Evolutionary conservation across 2,797 vertebrate genomes (phyloP).

Genomic region (Enteromius fasciolatus): DNA sequence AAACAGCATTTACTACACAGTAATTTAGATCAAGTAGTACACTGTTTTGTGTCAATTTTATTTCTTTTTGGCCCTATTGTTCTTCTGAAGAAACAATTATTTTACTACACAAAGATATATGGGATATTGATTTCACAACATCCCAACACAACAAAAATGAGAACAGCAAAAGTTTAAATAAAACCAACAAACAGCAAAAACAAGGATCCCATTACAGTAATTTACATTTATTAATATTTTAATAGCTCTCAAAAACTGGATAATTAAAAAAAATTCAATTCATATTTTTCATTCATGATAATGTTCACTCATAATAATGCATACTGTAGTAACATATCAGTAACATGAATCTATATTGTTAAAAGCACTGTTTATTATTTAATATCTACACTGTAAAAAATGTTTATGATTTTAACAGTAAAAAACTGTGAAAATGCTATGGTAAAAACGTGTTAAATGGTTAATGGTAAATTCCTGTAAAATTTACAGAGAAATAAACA

Average conservation of each 20-base stretch:
- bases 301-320: neutral
- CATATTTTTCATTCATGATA: neutral
- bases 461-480: too few species aligned
- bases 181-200: neutral
- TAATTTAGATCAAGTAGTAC: neutral
- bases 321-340: too few species aligned
- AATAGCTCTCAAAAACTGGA: neutral
- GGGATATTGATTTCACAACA: neutral
- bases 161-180: neutral
- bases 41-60: neutral
- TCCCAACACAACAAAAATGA: neutral
- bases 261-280: too few species aligned
- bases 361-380: neutral
- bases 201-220: neutral
- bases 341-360: neutral
- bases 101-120: neutral
- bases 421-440: too few species aligned
- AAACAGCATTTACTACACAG: neutral
- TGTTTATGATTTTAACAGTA: too few species aligned
- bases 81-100: neutral
- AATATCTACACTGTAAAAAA: neutral
- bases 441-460: too few species aligned
- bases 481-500: too few species aligned
- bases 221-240: neutral
- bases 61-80: neutral